phyloP scores from a whole-genome alignment of 2,113 vertebrate genomes.

The Percina caprodes region DNA sequence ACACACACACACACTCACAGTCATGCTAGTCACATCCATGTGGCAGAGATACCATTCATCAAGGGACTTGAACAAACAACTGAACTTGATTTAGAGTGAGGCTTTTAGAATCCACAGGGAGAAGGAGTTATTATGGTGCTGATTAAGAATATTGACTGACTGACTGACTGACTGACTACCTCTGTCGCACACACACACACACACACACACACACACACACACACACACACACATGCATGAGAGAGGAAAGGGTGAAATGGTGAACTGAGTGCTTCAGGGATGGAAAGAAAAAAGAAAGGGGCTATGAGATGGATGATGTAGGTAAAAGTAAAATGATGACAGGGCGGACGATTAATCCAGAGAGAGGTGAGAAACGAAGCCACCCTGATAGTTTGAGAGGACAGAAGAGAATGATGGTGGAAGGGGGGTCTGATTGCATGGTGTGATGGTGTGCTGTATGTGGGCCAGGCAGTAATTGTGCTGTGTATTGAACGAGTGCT shows the following conservation, averaged over 20 bases:
- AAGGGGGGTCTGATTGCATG: slow-evolving; percentile 46
- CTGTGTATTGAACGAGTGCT: slow-evolving; percentile 60
- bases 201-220: background rate
- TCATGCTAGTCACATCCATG: slow-evolving; percentile 40
- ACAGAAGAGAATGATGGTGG: slow-evolving; percentile 23
- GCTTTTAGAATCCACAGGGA: slow-evolving; percentile 39
- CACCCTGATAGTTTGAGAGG: slow-evolving; percentile 27
- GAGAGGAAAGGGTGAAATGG: slow-evolving; percentile 38
- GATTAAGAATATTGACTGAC: slow-evolving; percentile 50
- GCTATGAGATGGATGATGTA: background rate
- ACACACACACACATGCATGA: background rate
- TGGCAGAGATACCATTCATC: slow-evolving; percentile 19
- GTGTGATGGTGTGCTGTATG: slow-evolving; percentile 31
- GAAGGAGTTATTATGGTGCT: slow-evolving; percentile 68
- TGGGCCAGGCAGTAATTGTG: slow-evolving; percentile 58
- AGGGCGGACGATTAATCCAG: slow-evolving; percentile 23
- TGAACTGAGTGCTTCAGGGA: background rate
- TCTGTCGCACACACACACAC: background rate
- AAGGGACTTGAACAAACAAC: slow-evolving; percentile 51
- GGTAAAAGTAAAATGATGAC: slow-evolving; percentile 38
- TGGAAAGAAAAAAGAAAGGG: background rate
- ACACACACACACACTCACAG: background rate
- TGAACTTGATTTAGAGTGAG: slow-evolving; percentile 42
- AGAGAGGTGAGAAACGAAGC: slow-evolving; percentile 36
- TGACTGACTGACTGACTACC: slow-evolving; percentile 38